These are phyloP conservation scores for Oriolus oriolus DNA, from an alignment of 2,113 vertebrate genomes.

Conservation along the genomic window DNA sequence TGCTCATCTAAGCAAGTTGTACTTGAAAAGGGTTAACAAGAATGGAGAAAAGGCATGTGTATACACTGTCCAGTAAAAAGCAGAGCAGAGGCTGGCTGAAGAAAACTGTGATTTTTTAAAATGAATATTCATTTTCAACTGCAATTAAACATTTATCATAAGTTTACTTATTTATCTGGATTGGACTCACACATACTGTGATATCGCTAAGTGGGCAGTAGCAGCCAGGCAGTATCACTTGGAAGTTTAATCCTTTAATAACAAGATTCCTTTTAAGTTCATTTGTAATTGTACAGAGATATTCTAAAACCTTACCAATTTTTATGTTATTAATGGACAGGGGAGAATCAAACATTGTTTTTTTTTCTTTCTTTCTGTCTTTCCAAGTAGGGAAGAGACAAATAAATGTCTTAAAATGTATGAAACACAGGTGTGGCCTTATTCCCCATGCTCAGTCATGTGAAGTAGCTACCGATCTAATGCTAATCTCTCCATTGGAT, in stretches of 20 bases:
- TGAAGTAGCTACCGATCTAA: background rate
- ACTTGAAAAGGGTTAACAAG: background rate
- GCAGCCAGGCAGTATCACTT: background rate
- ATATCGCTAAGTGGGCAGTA: background rate
- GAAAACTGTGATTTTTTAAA: background rate
- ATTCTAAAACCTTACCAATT: background rate
- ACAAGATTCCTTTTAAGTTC: background rate
- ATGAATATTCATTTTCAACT: background rate
- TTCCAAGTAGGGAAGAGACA: background rate
- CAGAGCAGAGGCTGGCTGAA: background rate
- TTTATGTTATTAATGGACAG: background rate
- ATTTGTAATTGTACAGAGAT: background rate
- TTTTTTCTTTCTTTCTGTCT: background rate
- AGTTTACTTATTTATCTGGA: background rate
- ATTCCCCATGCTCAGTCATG: background rate
- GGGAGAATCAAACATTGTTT: background rate
- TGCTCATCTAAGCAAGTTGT: background rate
- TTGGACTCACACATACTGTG: background rate
- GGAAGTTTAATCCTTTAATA: background rate
- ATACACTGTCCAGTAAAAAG: background rate
- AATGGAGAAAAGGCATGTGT: background rate
- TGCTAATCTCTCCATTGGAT: background rate
- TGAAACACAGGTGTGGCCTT: background rate
- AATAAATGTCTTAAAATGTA: background rate
- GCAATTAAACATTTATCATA: background rate